Percentiles rank a stretch among this genome's conserved stretches.
These are phyloP conservation scores for Phyllostomus hastatus DNA, from an alignment of 2,113 vertebrate species.

Conservation along the genomic window DNA sequence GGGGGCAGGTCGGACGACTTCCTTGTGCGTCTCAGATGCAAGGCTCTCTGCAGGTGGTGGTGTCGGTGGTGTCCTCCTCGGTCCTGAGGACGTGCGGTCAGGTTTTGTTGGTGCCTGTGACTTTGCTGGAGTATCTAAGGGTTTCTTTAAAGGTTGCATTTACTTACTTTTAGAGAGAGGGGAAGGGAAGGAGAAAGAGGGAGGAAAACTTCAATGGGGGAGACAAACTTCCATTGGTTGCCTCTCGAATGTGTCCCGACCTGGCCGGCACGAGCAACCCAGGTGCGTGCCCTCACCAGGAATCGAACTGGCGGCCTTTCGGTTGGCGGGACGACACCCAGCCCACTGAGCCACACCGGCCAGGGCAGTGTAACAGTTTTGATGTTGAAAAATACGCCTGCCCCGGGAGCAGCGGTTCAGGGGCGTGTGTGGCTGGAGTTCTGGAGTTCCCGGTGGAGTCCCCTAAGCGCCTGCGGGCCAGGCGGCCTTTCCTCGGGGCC, in stretches of 20 bases:
- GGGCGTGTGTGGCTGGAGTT: background rate
- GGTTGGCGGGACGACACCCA: too few species aligned
- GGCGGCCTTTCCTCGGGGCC: background rate
- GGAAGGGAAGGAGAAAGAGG: too few species aligned
- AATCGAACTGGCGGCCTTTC: too few species aligned
- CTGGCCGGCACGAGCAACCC: too few species aligned
- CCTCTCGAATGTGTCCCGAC: too few species aligned
- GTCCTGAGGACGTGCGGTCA: rapidly evolving
- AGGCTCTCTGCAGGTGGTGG: background rate
- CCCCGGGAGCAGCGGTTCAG: too few species aligned
- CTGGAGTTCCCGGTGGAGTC: background rate
- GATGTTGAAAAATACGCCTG: rapidly evolving
- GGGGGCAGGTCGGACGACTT: too few species aligned
- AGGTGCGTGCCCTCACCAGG: too few species aligned
- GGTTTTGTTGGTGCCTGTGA: background rate
- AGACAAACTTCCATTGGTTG: too few species aligned
- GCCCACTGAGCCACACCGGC: background rate
- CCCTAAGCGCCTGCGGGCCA: background rate
- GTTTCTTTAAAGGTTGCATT: too few species aligned
- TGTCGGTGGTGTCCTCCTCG: background rate
- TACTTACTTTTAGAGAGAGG: too few species aligned
- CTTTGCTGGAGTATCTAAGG: background rate
- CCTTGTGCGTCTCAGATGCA: background rate
- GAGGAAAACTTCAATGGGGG: too few species aligned
- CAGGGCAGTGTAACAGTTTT: background rate